Percentiles rank a stretch among this genome's conserved stretches.
Evolutionary conservation across 2,888 invertebrate species (phyloP).

Genomic region (Drosophila colorata): DNA sequence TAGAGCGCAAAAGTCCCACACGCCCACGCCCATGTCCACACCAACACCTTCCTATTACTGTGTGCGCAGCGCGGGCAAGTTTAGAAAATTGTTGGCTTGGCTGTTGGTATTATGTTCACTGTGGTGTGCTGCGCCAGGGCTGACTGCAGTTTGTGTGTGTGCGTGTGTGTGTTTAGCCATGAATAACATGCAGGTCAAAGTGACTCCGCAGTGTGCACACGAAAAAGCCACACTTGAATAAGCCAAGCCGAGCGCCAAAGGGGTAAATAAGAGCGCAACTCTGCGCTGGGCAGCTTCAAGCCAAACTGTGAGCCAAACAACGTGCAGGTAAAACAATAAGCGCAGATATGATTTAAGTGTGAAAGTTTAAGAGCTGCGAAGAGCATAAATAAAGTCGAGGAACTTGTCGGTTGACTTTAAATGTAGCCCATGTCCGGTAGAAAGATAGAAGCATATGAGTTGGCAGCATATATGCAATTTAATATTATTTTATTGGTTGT

Average conservation of each 20-base stretch:
- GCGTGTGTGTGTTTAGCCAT: constrained; percentile 62
- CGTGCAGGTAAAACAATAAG: constrained; percentile 62
- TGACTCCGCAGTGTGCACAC: constrained; percentile 60
- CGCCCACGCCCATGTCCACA: constrained; percentile 12
- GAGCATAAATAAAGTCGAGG: constrained; percentile 37
- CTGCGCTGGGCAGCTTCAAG: constrained; percentile 55
- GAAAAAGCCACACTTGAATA: constrained; percentile 62
- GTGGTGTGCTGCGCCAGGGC: constrained; percentile 12
- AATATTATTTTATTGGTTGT: neutral
- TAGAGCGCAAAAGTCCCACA: constrained; percentile 60
- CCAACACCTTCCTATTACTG: constrained; percentile 45
- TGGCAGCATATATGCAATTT: neutral
- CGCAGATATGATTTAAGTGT: constrained; percentile 68
- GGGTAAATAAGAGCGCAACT: constrained; percentile 74
- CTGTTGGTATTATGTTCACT: constrained; percentile 50
- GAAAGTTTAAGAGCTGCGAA: constrained; percentile 54
- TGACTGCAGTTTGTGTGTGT: constrained; percentile 1
- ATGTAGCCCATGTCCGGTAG: constrained; percentile 1
- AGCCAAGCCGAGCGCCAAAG: constrained; percentile 72
- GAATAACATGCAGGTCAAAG: constrained; percentile 80
- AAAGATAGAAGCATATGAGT: neutral
- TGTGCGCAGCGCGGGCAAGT: constrained; percentile 67
- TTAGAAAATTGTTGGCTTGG: constrained; percentile 74
- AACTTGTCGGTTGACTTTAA: constrained; percentile 16
- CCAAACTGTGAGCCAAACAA: constrained; percentile 25